phyloP scores from a whole-genome alignment of 2,797 vertebrate species.

The Phaenicophaeus curvirostris region DNA sequence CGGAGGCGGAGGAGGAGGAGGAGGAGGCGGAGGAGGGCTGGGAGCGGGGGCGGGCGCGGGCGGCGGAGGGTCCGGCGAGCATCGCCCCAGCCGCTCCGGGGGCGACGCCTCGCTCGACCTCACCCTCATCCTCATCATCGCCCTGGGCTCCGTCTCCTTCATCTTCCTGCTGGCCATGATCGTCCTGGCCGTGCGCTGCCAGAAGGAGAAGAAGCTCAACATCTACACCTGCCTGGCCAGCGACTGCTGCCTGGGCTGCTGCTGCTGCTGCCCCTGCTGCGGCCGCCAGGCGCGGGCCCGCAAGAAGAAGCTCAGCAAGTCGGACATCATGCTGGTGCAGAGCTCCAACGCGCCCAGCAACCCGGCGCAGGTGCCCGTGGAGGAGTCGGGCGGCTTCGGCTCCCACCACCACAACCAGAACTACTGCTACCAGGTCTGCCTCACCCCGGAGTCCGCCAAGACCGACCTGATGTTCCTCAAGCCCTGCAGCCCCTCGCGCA shows the following conservation, averaged over 20 bases:
- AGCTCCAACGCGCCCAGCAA: constrained; percentile 86
- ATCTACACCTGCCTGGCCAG: constrained; percentile 92
- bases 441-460: constrained; percentile 97
- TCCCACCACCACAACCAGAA: constrained; percentile 96
- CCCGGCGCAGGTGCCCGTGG: constrained; percentile 85
- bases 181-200: constrained; percentile 94
- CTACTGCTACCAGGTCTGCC: constrained; percentile 98
- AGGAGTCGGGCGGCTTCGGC: constrained; percentile 89
- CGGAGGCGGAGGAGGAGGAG: constrained; percentile 74
- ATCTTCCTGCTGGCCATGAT: constrained; percentile 98
- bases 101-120: constrained; percentile 89
- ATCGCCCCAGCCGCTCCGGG: constrained; percentile 76
- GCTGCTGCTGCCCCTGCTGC: constrained; percentile 87
- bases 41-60: constrained; percentile 58
- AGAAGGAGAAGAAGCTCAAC: constrained; percentile 96
- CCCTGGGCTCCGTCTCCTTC: constrained; percentile 93
- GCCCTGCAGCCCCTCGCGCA: constrained; percentile 92
- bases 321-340: constrained; percentile 97
- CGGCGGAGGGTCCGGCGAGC: constrained; percentile 74
- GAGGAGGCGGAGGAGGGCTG: constrained; percentile 32
- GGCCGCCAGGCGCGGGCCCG: constrained; percentile 88
- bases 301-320: constrained; percentile 98
- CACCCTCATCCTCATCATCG: constrained; percentile 96
- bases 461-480: constrained; percentile 99
- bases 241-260: constrained; percentile 90